Evolutionary conservation across 2,888 invertebrate genomes (phyloP).

Genomic region (Dasypogon diadema): DNA sequence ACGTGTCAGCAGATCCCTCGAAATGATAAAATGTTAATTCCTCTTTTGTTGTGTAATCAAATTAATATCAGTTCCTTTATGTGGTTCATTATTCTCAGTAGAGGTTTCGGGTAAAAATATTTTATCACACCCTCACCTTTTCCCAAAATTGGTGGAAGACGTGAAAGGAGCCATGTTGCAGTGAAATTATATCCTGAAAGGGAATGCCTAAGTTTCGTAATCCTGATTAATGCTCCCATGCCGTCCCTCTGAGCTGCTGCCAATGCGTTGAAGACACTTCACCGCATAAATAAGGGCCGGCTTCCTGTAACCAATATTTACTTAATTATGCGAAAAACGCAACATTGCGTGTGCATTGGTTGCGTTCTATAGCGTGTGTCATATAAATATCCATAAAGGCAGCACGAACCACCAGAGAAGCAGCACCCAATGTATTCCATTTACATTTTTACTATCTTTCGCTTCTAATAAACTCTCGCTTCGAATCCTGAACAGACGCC

Average conservation of each 20-base stretch:
- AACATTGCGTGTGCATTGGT: conserved; percentile 53
- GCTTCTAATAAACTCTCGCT: conserved; percentile 45
- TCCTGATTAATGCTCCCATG: conserved; percentile 38
- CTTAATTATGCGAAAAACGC: conserved; percentile 53
- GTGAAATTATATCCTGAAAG: not conserved
- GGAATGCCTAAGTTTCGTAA: conserved; percentile 18
- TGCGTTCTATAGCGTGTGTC: conserved; percentile 44
- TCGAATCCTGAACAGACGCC: conserved; percentile 18
- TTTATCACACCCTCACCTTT: not conserved
- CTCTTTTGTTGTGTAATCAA: not conserved
- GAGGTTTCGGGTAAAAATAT: not conserved
- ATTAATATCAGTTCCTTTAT: not conserved
- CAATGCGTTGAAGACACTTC: conserved; percentile 47
- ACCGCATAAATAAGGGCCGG: conserved; percentile 40
- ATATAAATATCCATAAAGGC: conserved; percentile 48
- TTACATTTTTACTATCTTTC: conserved; percentile 49
- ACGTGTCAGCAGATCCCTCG: too few relatives aligned
- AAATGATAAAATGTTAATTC: not conserved
- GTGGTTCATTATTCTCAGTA: not conserved
- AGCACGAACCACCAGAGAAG: conserved; percentile 38
- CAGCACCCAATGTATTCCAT: conserved; percentile 48
- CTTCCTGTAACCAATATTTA: conserved; percentile 48
- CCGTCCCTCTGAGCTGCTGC: conserved; percentile 30
- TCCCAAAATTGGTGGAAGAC: not conserved
- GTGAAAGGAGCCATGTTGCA: not conserved